These are phyloP conservation scores for Podargus strigoides DNA, from an alignment of 2,797 vertebrate species.

Conservation along the genomic window DNA sequence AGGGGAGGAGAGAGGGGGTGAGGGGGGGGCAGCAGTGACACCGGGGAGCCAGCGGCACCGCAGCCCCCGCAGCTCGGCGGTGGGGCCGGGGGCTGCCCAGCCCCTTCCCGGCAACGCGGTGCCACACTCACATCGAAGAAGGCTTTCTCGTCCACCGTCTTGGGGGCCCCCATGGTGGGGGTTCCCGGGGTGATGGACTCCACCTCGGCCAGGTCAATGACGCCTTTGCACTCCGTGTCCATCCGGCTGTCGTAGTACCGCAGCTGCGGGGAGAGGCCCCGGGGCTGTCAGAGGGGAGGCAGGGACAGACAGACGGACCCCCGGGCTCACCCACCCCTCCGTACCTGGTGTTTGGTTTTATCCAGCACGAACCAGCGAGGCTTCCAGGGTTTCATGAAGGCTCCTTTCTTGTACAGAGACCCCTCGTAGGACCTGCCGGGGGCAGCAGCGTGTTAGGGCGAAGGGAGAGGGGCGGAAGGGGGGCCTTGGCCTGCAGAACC, in stretches of 20 bases:
- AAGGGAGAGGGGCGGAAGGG: too few relatives aligned
- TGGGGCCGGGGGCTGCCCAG: too few relatives aligned
- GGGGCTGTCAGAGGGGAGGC: too few relatives aligned
- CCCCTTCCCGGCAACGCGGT: too few relatives aligned
- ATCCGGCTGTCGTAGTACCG: constrained; percentile 90
- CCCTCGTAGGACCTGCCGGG: constrained; percentile 89
- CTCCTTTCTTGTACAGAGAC: constrained; percentile 90
- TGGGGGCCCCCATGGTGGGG: constrained; percentile 89
- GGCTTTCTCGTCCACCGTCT: constrained; percentile 92
- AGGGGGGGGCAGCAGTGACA: too few relatives aligned
- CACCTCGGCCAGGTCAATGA: constrained; percentile 92
- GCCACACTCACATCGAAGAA: constrained; percentile 96
- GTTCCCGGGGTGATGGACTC: constrained; percentile 85
- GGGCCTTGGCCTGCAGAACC: too few relatives aligned
- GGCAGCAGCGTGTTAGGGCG: accelerated
- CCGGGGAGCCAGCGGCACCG: too few relatives aligned
- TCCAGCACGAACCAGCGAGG: constrained; percentile 96
- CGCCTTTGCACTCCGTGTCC: constrained; percentile 90
- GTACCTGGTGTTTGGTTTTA: constrained; percentile 97
- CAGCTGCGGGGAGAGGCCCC: too few relatives aligned
- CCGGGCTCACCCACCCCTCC: accelerated
- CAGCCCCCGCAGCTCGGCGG: too few relatives aligned
- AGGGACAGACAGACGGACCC: too few relatives aligned
- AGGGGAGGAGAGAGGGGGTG: not conserved
- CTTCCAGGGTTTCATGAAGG: constrained; percentile 97